A percentile compares a stretch with the other conserved stretches of the same genome.
These are phyloP conservation scores for Nomia melanderi DNA, from an alignment of 1,140 invertebrate genomes.

Conservation along the genomic window DNA sequence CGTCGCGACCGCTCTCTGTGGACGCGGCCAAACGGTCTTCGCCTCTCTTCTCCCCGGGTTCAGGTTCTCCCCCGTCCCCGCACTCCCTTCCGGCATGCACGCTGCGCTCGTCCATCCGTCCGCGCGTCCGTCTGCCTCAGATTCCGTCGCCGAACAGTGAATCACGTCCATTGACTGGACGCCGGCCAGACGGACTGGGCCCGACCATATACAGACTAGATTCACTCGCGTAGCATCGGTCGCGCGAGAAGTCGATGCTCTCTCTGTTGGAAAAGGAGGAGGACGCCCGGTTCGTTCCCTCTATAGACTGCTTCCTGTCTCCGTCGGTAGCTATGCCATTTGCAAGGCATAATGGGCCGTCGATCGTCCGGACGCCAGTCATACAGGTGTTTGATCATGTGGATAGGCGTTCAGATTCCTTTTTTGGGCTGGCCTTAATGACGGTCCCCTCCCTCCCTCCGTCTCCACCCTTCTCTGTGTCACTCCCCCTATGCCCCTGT, in stretches of 20 bases:
- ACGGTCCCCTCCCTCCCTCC: neutral
- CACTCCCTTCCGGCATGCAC: conserved; percentile 23
- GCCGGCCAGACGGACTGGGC: conserved; percentile 65
- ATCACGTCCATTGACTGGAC: conserved; percentile 75
- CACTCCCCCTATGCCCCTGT: too few relatives aligned
- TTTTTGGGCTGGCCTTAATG: conserved; percentile 26
- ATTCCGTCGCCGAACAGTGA: conserved; percentile 64
- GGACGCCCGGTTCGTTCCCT: neutral
- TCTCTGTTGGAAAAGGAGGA: conserved; percentile 11
- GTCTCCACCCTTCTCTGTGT: too few relatives aligned
- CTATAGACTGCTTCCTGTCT: conserved; percentile 36
- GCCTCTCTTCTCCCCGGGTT: neutral
- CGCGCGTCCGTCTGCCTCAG: conserved; percentile 37
- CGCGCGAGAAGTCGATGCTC: conserved; percentile 32
- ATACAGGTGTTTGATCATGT: conserved; percentile 43
- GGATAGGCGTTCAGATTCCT: neutral
- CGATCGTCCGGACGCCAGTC: conserved; percentile 29
- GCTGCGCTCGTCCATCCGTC: conserved; percentile 21
- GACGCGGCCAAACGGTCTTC: too few relatives aligned
- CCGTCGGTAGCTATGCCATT: conserved; percentile 32
- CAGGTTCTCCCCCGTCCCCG: conserved; percentile 13
- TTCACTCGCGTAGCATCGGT: conserved; percentile 69
- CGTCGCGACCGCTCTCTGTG: too few relatives aligned
- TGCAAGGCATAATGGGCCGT: conserved; percentile 42
- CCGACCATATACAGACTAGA: conserved; percentile 76